Percentiles rank a stretch among this genome's conserved stretches.
These are phyloP conservation scores for Emys orbicularis DNA, from an alignment of 2,797 vertebrate genomes.

Conservation along the genomic window DNA sequence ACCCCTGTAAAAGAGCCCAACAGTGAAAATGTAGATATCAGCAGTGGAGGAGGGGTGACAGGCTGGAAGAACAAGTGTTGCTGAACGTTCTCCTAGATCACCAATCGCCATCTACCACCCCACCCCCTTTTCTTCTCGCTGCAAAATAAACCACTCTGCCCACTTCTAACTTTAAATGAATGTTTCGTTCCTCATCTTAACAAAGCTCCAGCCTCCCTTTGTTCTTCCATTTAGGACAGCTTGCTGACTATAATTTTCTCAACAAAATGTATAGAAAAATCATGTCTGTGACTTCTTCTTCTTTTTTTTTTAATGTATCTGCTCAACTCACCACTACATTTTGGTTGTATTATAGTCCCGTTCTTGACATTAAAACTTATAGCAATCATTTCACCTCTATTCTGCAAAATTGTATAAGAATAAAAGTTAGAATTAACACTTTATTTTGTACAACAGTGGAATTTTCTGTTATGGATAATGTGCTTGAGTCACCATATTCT, in stretches of 20 bases:
- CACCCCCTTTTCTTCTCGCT: slow-evolving; percentile 68
- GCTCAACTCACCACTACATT: slow-evolving; percentile 87
- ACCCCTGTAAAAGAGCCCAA: slow-evolving; percentile 99
- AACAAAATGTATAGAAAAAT: slow-evolving; percentile 85
- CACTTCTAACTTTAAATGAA: slow-evolving; percentile 82
- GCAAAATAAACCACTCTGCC: slow-evolving; percentile 87
- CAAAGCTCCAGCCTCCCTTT: slow-evolving; percentile 74
- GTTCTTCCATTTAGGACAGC: slow-evolving; percentile 85
- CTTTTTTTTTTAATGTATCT: slow-evolving; percentile 85
- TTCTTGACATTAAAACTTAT: slow-evolving; percentile 78
- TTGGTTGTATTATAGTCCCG: slow-evolving; percentile 87
- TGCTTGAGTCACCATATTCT: slow-evolving; percentile 87
- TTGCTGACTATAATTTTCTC: slow-evolving; percentile 89
- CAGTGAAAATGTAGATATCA: slow-evolving; percentile 99
- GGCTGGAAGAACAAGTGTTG: slow-evolving; percentile 99
- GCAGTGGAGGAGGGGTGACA: slow-evolving; percentile 93
- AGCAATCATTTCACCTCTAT: slow-evolving; percentile 78
- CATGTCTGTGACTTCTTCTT: slow-evolving; percentile 82
- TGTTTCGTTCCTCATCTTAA: slow-evolving; percentile 81
- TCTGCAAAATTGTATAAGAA: slow-evolving; percentile 86
- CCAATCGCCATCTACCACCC: slow-evolving; percentile 78
- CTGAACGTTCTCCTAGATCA: slow-evolving; percentile 85
- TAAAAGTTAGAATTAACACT: slow-evolving; percentile 91
- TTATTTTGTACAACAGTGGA: slow-evolving; percentile 92
- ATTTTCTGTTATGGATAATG: slow-evolving; percentile 88